phyloP scores from a whole-genome alignment of 37 sponge, comb jelly and placozoan genomes.

The Axinella damicornis region DNA sequence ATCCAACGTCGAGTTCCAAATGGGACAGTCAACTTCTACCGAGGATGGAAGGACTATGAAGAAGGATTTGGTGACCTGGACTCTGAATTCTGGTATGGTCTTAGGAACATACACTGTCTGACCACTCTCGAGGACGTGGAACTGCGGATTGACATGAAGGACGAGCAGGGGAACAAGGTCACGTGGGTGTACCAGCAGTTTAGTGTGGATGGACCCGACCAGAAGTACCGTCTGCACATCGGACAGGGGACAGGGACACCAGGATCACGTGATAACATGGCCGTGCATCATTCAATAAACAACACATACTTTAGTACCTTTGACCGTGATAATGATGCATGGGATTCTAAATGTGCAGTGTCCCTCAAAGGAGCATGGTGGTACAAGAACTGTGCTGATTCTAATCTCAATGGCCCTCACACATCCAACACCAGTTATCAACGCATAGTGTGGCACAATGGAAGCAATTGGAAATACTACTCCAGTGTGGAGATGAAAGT shows the following conservation, averaged over 20 bases:
- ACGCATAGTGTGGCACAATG: not conserved
- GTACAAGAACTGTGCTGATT: slow-evolving; percentile 8
- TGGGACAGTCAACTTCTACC: slow-evolving; percentile 41
- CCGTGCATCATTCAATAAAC: not conserved
- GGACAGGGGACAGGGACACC: not conserved
- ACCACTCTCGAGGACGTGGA: not conserved
- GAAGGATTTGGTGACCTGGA: slow-evolving; percentile 30
- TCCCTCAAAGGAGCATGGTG: slow-evolving; percentile 21
- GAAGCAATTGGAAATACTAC: not conserved
- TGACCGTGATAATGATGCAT: slow-evolving; percentile 30
- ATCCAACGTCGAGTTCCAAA: slow-evolving; percentile 26
- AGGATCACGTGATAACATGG: not conserved
- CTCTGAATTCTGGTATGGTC: slow-evolving; percentile 41
- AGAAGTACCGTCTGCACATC: slow-evolving; percentile 17
- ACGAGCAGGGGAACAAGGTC: not conserved
- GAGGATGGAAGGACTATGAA: slow-evolving; percentile 25
- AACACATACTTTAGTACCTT: slow-evolving; percentile 29
- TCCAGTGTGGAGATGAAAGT: slow-evolving; percentile 11
- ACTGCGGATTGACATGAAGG: slow-evolving; percentile 3
- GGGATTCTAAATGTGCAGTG: not conserved
- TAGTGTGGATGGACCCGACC: slow-evolving; percentile 6
- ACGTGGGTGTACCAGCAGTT: slow-evolving; percentile 10
- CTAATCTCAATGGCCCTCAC: slow-evolving; percentile 44
- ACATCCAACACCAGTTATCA: no score
- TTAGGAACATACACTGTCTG: slow-evolving; percentile 38